Conservation (phyloP, 2,113 vertebrate species). For the Himantopus leucocephalus region DNA sequence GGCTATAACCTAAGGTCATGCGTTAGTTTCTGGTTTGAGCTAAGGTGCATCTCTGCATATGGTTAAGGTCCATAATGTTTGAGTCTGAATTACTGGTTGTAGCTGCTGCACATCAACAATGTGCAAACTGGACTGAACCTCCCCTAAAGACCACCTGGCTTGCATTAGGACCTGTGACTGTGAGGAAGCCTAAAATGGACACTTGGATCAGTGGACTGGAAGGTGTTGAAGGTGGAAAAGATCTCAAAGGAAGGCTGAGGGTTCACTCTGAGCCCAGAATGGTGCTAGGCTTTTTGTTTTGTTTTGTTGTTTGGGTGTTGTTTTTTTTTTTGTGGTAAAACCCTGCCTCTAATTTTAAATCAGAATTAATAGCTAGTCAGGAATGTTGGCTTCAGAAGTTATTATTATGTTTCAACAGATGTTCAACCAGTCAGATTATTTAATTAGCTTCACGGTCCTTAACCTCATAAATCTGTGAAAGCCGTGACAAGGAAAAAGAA, state of each 20-base stretch:
- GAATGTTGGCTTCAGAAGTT: not conserved
- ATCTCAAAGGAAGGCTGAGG: not conserved
- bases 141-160: not conserved
- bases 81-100: not conserved
- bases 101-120: not conserved
- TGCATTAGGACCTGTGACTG: not conserved
- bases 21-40: not conserved
- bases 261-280: not conserved
- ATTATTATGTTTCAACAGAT: slow-evolving; percentile 52
- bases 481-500: slow-evolving; percentile 25
- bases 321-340: not conserved
- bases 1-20: not conserved
- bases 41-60: not conserved
- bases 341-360: not conserved
- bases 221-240: not conserved
- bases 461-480: slow-evolving; percentile 48
- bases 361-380: slow-evolving; percentile 43
- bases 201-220: not conserved
- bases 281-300: not conserved
- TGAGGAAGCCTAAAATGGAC: not conserved
- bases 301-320: not conserved
- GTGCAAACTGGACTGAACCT: not conserved
- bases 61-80: not conserved
- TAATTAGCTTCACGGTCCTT: slow-evolving; percentile 56
- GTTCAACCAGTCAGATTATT: slow-evolving; percentile 52